phyloP scores from a whole-genome alignment of 2,888 invertebrate species.

The Portevinia maculata region DNA sequence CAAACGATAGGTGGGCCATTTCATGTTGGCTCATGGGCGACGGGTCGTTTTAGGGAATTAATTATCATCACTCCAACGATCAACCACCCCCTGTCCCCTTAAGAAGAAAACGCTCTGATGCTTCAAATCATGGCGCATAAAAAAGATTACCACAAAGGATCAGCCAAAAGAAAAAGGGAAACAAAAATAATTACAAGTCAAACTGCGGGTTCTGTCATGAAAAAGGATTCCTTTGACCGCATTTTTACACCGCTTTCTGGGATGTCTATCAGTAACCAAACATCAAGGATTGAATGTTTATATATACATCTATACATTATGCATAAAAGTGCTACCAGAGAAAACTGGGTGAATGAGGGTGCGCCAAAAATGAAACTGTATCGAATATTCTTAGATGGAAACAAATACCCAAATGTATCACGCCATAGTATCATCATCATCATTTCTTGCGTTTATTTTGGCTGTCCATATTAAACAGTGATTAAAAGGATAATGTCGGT shows the following conservation, averaged over 20 bases:
- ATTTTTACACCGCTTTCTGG: conserved; percentile 28
- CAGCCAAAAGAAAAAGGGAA: conserved; percentile 22
- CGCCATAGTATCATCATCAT: conserved; percentile 38
- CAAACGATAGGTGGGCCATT: not conserved
- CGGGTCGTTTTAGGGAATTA: conserved; percentile 21
- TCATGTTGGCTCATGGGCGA: conserved; percentile 5
- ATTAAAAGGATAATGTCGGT: conserved; percentile 69
- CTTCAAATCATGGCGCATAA: conserved; percentile 41
- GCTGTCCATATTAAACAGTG: conserved; percentile 61
- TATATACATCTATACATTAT: conserved; percentile 5
- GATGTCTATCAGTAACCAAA: conserved; percentile 33
- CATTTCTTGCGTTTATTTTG: conserved; percentile 22
- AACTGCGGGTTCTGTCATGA: conserved; percentile 29
- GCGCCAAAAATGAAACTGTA: not conserved
- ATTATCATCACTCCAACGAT: conserved; percentile 33
- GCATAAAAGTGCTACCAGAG: conserved; percentile 4
- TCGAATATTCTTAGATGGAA: not conserved
- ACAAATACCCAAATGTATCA: conserved; percentile 35
- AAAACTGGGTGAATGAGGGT: not conserved
- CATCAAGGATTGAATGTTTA: not conserved
- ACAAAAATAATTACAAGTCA: conserved; percentile 34
- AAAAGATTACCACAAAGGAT: conserved; percentile 47
- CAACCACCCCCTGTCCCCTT: conserved; percentile 10
- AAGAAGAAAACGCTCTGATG: conserved; percentile 32
- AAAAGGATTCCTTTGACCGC: conserved; percentile 43